Evolutionary conservation across 1,140 invertebrate species (phyloP), one percentile per base, ranked within the genome.

Genomic region (Lithobius niger): DNA sequence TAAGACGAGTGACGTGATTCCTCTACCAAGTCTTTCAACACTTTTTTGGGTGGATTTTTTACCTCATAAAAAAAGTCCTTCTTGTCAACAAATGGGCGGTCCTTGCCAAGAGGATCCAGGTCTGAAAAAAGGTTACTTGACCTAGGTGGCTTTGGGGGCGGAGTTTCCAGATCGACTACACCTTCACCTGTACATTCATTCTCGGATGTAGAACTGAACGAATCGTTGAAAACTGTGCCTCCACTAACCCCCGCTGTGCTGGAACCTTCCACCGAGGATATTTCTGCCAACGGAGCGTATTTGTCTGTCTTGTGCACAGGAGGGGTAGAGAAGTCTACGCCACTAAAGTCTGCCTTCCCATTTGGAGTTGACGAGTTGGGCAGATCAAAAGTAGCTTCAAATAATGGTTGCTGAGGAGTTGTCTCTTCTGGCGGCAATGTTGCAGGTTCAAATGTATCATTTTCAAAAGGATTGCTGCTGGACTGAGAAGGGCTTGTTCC

Each of bases 11-110:
- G 51, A 16, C 47, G 52, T 21, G 47, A 51, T 42, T 42, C 52
- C 3, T 47, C 52, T 6, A 81, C 81, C 62, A 91, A 73, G 69
- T 90, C 87, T 74, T 90, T 91, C 44, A 90, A 75, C 19, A 86
- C 81, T 74, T 89, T 90, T 75, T 89, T 89, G 52, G 87, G 86
- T 58, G 87, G 88, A 73, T 91, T 91, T 76, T 91, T 91, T 58
- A 92, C 75, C 65, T 91, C 85, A 74, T 89, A 85, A 76, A 94
- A 94, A 73, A 94, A 93, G 69, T 90, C 86, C 77, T 91, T 91
- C 73, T 90, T 90, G 76, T 94, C 88, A 62, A 93, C 79, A 74
- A 90, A 93, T 44, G 89, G 88, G 71, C 86, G 71, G 80, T 87
- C 67, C 83, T 78, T 62, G 4, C 60, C 61, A 3, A 63, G 27